Evolutionary conservation across 2,888 invertebrate genomes (phyloP), one percentile per base, ranked within the genome.

Genomic region (Zaprionus bogoriensis): DNA sequence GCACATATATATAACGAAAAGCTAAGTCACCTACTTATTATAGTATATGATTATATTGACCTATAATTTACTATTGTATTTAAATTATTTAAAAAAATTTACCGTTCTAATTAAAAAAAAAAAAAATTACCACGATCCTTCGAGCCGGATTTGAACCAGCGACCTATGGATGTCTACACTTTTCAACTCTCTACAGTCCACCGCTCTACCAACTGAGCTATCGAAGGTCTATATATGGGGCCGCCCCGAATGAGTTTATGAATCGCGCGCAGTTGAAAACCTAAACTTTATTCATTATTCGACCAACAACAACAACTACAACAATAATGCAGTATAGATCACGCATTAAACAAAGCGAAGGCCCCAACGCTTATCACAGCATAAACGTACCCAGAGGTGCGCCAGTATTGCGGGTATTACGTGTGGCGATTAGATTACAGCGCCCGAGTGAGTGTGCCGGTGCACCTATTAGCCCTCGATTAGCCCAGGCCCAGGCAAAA

Each of bases 121-220:
- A 66, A 65, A 57, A 48, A 5, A 9, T 7, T 22, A 14, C 2
- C 39, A 42, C n/a, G 68, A 73, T 84, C 81, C 82, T 82, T 82
- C 82, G 82, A 82, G 82, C 82, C 82, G 82, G 82, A 83, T 84
- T 83, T 83, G 85, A 83, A 83, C 82, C 82, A 83, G 82, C 82
- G 85, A 83, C 82, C 85, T 85, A 85, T 85, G 82, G 82, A 83
- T 83, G 17, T 51, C 82, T 77, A 53, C 62, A 44, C 30, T 2
- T 25, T 22, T 0, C 4, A 17, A 17, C 22, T 12, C 41, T 66
- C 82, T 83, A 83, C 82, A 83, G 82, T 83, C 82, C 85, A 83
- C 82, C 82, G 82, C 82, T 83, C 85, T 83, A 83, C 82, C 85
- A 83, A 83, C 82, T 83, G 85, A 83, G 85, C 82, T 83, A 83